Conservation (phyloP, 2,113 vertebrate genomes). For the Patagioenas fasciata region DNA sequence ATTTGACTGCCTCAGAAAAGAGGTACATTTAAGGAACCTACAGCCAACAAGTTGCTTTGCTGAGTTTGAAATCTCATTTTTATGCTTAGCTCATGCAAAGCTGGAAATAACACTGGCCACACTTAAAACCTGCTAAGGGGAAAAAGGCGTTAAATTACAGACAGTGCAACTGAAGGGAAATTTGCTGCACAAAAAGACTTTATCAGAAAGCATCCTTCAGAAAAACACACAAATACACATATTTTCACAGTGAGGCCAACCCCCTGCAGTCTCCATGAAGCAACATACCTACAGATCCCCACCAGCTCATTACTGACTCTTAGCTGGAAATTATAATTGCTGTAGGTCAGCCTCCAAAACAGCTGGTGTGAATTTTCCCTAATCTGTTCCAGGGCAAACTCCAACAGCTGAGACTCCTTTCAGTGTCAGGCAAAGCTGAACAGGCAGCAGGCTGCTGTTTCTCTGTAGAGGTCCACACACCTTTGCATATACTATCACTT, state of each 20-base stretch:
- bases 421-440: not conserved
- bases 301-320: not conserved
- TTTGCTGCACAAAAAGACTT: not conserved
- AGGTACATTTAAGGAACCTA: not conserved
- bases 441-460: not conserved
- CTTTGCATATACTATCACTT: not conserved
- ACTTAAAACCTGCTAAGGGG: not conserved
- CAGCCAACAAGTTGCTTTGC: not conserved
- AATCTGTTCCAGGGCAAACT: not conserved
- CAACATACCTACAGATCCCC: not conserved
- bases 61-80: slow-evolving; percentile 6
- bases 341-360: not conserved
- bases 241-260: not conserved
- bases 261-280: not conserved
- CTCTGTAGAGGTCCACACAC: not conserved
- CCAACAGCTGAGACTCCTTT: not conserved
- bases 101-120: not conserved
- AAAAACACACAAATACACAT: not conserved
- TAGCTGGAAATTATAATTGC: not conserved
- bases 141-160: not conserved
- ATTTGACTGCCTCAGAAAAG: not conserved
- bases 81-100: not conserved
- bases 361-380: not conserved
- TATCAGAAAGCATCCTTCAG: not conserved
- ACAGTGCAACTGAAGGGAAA: not conserved